Conservation (phyloP, 2,888 invertebrate genomes). For the Leptinotarsa juncta region DNA sequence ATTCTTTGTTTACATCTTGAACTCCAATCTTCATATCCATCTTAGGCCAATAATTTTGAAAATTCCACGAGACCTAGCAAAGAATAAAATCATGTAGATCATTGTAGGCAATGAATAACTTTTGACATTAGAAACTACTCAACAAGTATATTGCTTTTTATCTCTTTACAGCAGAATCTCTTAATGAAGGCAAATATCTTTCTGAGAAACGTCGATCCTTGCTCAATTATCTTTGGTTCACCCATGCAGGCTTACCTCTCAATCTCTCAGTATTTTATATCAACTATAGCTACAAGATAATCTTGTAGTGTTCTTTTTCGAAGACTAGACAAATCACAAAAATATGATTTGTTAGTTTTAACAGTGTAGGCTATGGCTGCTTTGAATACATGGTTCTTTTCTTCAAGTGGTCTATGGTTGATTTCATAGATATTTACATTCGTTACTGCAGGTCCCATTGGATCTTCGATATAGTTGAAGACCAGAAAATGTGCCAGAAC, state of each 20-base stretch:
- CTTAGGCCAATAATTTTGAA: constrained; percentile 6
- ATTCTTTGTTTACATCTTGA: constrained; percentile 13
- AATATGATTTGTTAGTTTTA: not conserved
- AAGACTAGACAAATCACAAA: constrained; percentile 5
- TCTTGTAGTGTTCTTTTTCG: not conserved
- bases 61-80: constrained; percentile 23
- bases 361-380: not conserved
- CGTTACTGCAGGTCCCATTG: not conserved
- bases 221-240: constrained; percentile 8
- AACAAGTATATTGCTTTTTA: constrained; percentile 3
- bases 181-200: constrained; percentile 1
- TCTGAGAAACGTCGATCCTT: constrained; percentile 11
- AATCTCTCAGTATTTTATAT: not conserved
- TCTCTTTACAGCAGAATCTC: constrained; percentile 7
- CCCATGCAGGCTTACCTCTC: constrained; percentile 8
- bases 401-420: constrained; percentile 4
- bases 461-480: not conserved
- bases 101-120: constrained; percentile 1
- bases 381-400: not conserved
- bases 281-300: constrained; percentile 9
- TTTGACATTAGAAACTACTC: constrained; percentile 17
- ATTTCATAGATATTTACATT: not conserved
- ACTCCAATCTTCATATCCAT: constrained; percentile 12
- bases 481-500: constrained; percentile 10
- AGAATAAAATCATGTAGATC: constrained; percentile 27